These are phyloP conservation scores for Argyresthia albistria DNA, from an alignment of 2,888 invertebrate genomes.

Conservation along the genomic window DNA sequence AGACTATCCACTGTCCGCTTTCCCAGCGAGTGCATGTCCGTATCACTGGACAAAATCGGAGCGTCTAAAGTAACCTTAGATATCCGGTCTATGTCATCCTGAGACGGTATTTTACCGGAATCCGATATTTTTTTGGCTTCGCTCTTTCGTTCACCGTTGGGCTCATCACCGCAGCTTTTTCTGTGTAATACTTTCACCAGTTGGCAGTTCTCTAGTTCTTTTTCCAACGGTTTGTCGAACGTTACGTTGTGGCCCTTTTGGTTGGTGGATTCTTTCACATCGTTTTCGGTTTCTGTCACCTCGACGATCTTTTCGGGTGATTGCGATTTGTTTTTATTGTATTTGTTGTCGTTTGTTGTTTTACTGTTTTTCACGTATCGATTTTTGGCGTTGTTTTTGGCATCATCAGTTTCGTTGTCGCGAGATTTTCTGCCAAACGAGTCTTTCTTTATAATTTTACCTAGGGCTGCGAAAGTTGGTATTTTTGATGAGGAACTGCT, in stretches of 20 bases:
- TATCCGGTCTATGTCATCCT: slow-evolving; percentile 89
- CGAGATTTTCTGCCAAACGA: slow-evolving; percentile 35
- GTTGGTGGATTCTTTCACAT: slow-evolving; percentile 11
- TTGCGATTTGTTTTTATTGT: slow-evolving; percentile 51
- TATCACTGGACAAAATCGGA: slow-evolving; percentile 80
- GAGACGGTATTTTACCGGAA: slow-evolving; percentile 76
- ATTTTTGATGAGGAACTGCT: slow-evolving; percentile 63
- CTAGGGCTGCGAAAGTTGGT: slow-evolving; percentile 60
- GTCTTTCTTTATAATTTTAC: slow-evolving; percentile 65
- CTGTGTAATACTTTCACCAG: slow-evolving; percentile 27
- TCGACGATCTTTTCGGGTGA: slow-evolving; percentile 48
- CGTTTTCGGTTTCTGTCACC: slow-evolving; percentile 27
- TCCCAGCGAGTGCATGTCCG: slow-evolving; percentile 77
- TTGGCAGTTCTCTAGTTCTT: background rate
- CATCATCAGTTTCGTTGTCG: slow-evolving; percentile 25
- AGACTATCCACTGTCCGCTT: slow-evolving; percentile 88
- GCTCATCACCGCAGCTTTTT: slow-evolving; percentile 65
- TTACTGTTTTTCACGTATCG: slow-evolving; percentile 57
- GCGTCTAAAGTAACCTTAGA: slow-evolving; percentile 90
- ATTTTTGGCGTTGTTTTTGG: slow-evolving; percentile 28
- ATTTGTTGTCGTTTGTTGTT: slow-evolving; percentile 50
- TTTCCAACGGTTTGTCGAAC: slow-evolving; percentile 22
- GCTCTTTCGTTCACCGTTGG: slow-evolving; percentile 23
- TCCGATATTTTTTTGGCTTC: slow-evolving; percentile 49
- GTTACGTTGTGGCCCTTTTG: slow-evolving; percentile 19